Percentiles rank a stretch among this genome's conserved stretches.
Conservation (phyloP, 2,888 invertebrate genomes). For the Odontocerum albicorne region DNA sequence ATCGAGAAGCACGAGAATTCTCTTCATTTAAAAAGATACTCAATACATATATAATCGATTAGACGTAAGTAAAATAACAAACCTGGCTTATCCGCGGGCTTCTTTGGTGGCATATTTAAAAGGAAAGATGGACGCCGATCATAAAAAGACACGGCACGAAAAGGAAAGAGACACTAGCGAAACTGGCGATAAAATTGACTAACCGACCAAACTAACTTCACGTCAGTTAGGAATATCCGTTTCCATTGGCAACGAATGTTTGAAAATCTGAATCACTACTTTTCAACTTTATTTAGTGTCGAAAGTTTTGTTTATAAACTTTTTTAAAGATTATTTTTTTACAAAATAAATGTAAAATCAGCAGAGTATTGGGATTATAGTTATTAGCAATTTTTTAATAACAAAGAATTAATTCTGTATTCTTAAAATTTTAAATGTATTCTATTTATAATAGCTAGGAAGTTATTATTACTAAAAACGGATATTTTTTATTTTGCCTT, state of each 20-base stretch:
- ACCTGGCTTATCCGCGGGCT: constrained; percentile 86
- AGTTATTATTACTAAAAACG: too few species aligned
- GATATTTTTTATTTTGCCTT: too few species aligned
- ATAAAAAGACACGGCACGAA: constrained; percentile 29
- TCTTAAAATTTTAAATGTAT: too few species aligned
- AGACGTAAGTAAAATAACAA: constrained; percentile 45
- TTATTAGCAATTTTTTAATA: too few species aligned
- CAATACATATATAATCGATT: background rate
- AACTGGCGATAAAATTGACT: constrained; percentile 16
- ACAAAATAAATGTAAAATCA: too few species aligned
- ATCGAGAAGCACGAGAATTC: constrained; percentile 10
- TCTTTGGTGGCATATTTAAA: constrained; percentile 76
- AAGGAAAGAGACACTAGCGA: constrained; percentile 22
- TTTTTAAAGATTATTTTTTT: too few species aligned
- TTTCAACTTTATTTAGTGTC: background rate
- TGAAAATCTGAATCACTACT: constrained; percentile 14
- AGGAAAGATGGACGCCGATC: constrained; percentile 35
- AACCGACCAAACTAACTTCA: constrained; percentile 8
- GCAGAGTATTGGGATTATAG: too few species aligned
- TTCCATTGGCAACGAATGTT: constrained; percentile 30
- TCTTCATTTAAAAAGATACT: constrained; percentile 15
- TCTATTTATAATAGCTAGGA: too few species aligned
- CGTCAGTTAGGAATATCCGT: constrained; percentile 21
- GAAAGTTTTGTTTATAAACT: too few species aligned
- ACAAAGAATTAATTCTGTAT: too few species aligned